Evolutionary conservation across 1,140 invertebrate genomes (phyloP), one percentile per base, ranked within the genome.

Genomic region (Hypothenemus hampei): DNA sequence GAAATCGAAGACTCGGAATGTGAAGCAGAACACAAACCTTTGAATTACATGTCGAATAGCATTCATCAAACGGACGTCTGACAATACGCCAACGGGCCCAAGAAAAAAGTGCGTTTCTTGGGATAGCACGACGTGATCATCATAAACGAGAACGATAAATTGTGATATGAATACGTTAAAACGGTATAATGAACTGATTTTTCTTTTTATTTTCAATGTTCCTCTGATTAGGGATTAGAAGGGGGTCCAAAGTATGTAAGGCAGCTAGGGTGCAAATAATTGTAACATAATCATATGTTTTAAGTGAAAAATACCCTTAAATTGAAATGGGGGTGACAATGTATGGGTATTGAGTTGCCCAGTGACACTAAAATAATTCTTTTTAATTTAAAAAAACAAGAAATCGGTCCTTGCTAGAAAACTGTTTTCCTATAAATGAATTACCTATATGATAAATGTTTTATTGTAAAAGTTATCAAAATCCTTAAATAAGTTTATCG

Each of bases 1-100:
- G 91, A 93, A 77, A 92, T 94, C 66, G 91, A 93, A 73, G 91
- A 93, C 73, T 89, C 86, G n/a, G 88, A 91, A 68, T 82, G 78
- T 64, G 85, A 87, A 67, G 67, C 73, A 49, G 77, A 80, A 63
- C 73, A 76, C 48, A 80, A 80, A 64, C 77, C 72, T 43, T 70
- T 78, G 51, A 72, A 72, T 53, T 78, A 77, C 71, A 62, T 76
- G 48, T 69, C 72, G 13, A 18, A 18, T 18, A 69, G 73, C 16
- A 73, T 80, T 48, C 78, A 79, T 39, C 78, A 81, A 53, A 81
- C 78, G 23, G 77, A 77, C 50, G 78, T 81, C 70, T 81, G 78
- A 80, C 76, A 61, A 65, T 46, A 41, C 56, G 35, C 56, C 31
- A 33, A 55, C 33, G 46, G 52, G 33, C 53, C 56, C 44, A 45